Evolutionary conservation across 1,140 invertebrate species (phyloP), one percentile per base, ranked within the genome.

Genomic region (Cheumatopsyche charites): DNA sequence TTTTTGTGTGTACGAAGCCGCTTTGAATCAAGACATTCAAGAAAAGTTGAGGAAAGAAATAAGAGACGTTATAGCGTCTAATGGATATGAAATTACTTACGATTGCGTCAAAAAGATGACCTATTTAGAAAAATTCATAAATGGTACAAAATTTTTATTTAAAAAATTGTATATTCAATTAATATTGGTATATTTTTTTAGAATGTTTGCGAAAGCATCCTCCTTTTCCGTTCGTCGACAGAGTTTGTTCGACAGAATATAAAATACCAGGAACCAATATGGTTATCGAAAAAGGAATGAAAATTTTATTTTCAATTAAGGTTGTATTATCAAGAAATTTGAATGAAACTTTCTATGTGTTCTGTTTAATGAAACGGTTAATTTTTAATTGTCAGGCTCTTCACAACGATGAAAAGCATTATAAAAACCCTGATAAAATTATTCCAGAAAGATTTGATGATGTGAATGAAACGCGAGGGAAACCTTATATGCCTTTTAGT

Each of bases 131-230:
- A 73, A 71, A 26, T 73, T 78, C 23, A 62, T 79, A n/a, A 63
- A 73, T 29, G 77, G 75, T 76, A 70, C 9, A 36, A 4, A 36
- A 4, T 36, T n/a, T n/a, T n/a, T n/a, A n/a, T n/a, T n/a, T n/a
- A n/a, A n/a, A n/a, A n/a, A n/a, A n/a, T n/a, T n/a, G n/a, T n/a
- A 36, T 4, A 36, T 36, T 4, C 29, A 36, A 36, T 36, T 4
- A 36, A 36, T 9, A 4, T 29, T 36, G 9, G 9, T 9, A 4
- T 36, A 4, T 4, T n/a, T 63, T 81, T 75, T 17, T 77, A 83
- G 87, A 88, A 78, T 85, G 83, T 11, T 65, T 88, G 25, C 73
- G 87, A 29, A 80, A 82, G 70, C 81, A 85, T 78, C 82, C 86
- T 9, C 82, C 84, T 1, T 78, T 83, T 26, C 78, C 82, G 3